Conservation (phyloP, 2,113 vertebrate species). For the Meleagris gallopavo region DNA sequence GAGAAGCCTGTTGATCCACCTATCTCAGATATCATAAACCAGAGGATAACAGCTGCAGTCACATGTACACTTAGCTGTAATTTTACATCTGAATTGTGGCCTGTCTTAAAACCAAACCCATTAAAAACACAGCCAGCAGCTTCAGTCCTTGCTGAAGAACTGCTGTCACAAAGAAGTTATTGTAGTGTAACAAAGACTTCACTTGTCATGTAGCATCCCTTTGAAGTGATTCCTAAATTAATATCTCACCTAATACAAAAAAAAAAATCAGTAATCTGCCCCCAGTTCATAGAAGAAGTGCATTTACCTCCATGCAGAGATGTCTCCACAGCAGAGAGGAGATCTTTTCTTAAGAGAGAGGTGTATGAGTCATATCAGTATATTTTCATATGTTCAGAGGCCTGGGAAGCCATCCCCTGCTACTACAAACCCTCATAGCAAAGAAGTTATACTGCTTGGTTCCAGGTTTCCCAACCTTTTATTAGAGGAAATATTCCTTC, state of each 20-base stretch:
- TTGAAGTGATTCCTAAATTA: conserved; percentile 38
- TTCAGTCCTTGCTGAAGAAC: conserved; percentile 14
- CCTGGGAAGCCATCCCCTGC: not conserved
- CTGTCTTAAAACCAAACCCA: not conserved
- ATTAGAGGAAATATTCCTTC: not conserved
- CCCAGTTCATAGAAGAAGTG: conserved; percentile 53
- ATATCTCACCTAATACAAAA: conserved; percentile 8
- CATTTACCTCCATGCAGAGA: not conserved
- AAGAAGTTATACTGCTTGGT: not conserved
- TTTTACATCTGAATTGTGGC: not conserved
- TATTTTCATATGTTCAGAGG: not conserved
- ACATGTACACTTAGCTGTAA: not conserved
- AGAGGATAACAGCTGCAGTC: not conserved
- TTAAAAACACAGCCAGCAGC: not conserved
- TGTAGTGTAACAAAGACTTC: not conserved
- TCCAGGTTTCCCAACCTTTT: not conserved
- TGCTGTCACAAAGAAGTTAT: not conserved
- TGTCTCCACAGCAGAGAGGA: conserved; percentile 25
- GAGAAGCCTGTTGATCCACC: not conserved
- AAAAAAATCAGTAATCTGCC: conserved; percentile 30
- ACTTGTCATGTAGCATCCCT: conserved; percentile 7
- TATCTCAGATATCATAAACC: not conserved
- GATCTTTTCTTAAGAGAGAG: not conserved
- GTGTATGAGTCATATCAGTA: not conserved
- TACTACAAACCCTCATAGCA: not conserved